Conservation (phyloP, 23 tunicate genomes). For the Clavelina lepadiformis region DNA sequence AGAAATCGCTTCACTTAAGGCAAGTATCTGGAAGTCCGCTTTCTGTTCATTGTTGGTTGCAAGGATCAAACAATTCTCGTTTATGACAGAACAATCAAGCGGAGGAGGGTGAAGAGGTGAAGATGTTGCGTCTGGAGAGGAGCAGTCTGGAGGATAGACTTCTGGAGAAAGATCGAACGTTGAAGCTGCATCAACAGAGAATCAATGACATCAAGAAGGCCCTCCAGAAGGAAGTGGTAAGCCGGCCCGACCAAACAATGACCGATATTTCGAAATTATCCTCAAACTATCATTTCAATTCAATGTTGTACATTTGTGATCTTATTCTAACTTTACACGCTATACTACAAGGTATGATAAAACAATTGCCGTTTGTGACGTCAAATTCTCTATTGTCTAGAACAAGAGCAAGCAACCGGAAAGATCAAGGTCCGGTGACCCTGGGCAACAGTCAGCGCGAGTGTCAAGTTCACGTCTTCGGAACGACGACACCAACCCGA, state of each 20-base stretch:
- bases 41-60: background rate
- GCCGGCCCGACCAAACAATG: too few species aligned
- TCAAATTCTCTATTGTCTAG: too few species aligned
- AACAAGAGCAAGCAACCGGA: too few species aligned
- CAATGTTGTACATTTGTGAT: too few species aligned
- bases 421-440: background rate
- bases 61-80: background rate
- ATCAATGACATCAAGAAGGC: constrained; percentile 66
- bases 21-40: background rate
- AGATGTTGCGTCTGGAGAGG: constrained; percentile 24
- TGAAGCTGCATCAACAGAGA: constrained; percentile 50
- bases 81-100: constrained; percentile 40
- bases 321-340: too few species aligned
- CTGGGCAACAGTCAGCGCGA: background rate
- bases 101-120: constrained; percentile 44
- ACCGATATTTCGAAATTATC: too few species aligned
- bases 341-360: too few species aligned
- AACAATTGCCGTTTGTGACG: too few species aligned
- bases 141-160: constrained; percentile 31
- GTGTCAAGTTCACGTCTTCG: background rate
- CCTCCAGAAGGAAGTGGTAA: constrained; percentile 68
- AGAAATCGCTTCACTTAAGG: constrained; percentile 67
- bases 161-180: constrained; percentile 43
- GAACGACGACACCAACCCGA: background rate
- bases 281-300: too few species aligned